Base-by-base conservation (phyloP, 2,113 vertebrate species). In the Leucopternis melanops region DNA sequence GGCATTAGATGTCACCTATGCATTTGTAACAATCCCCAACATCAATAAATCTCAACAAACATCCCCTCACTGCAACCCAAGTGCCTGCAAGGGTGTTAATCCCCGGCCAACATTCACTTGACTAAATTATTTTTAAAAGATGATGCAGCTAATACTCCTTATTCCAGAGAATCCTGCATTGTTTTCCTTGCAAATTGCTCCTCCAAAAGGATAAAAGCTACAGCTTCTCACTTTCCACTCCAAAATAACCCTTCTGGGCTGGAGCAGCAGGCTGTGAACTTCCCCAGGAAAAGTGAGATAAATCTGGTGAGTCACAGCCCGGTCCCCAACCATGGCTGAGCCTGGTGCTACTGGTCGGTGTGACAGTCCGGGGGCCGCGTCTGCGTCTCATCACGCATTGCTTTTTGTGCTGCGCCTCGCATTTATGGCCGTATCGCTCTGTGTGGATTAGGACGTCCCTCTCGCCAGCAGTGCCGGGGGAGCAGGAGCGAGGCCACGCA, bases 151-250 rank as follows among this genome's bases (percentile, higher is more conserved):
- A 97, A 97, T 96, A 75, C 96, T 96, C 74, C 93, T 95, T 97
- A 97, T 97, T 94, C 95, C 92, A 91, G 86, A 90, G 93, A 96
- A 95, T 96, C 95, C 91, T 94, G 92, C 87, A 95, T 97, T 97
- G 96, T 97, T 97, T 97, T 95, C 86, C 94, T 96, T 96, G 89
- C 88, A 97, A 97, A 97, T 95, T 96, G 96, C 96, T 97, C 95
- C 95, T 97, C 97, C 95, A 94, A 91, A 97, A 95, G 94, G 96
- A 96, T 93, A 87, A 97, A 96, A 94, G 94, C 91, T 96, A 90
- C 88, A 95, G 92, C 93, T 95, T 95, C 94, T 97, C 94, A 86
- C 95, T 97, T 96, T 93, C 96, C 91, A 59, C 74, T 95, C 63
- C 79, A 94, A 94, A 95, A 87, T 73, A 96, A 97, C 92, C 79